These are phyloP conservation scores for Coelinius sp. DNA, from an alignment of 2,888 invertebrate species.

Conservation along the genomic window DNA sequence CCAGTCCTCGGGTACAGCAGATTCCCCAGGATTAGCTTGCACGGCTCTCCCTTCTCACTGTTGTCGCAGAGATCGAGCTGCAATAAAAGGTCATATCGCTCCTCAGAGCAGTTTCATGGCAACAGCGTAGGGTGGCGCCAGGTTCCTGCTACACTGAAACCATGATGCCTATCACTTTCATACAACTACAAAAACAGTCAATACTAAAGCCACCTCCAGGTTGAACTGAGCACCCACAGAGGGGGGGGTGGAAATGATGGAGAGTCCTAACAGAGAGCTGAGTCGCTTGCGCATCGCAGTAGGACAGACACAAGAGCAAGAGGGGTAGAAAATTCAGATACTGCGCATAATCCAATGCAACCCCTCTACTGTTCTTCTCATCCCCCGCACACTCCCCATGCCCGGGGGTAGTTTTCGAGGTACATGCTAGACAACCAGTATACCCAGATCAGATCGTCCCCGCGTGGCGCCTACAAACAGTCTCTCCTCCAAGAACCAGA, in stretches of 20 bases:
- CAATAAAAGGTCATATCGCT: conserved; percentile 34
- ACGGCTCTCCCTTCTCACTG: conserved; percentile 21
- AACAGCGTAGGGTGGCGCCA: conserved; percentile 67
- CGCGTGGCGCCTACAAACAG: conserved; percentile 73
- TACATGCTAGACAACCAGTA: conserved; percentile 58
- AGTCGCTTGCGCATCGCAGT: conserved; percentile 19
- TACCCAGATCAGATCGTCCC: conserved; percentile 71
- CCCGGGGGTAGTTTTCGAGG: conserved; percentile 63
- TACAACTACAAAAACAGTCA: conserved; percentile 38
- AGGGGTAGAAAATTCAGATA: conserved; percentile 60
- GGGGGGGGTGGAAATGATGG: conserved; percentile 35
- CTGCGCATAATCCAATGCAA: conserved; percentile 64
- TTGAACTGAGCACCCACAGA: conserved; percentile 39
- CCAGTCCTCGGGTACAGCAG: conserved; percentile 45
- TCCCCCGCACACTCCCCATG: conserved; percentile 56
- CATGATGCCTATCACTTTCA: conserved; percentile 38
- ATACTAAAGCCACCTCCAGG: conserved; percentile 42
- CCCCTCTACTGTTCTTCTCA: conserved; percentile 58
- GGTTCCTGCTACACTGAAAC: conserved; percentile 51
- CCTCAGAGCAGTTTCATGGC: conserved; percentile 55
- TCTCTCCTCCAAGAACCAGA: conserved; percentile 65
- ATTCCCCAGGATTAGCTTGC: conserved; percentile 40
- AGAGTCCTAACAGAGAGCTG: background rate
- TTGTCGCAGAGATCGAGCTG: background rate
- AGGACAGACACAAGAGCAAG: conserved; percentile 41